Conservation (phyloP, 1,140 invertebrate species). For the Neuroterus valhalla region DNA sequence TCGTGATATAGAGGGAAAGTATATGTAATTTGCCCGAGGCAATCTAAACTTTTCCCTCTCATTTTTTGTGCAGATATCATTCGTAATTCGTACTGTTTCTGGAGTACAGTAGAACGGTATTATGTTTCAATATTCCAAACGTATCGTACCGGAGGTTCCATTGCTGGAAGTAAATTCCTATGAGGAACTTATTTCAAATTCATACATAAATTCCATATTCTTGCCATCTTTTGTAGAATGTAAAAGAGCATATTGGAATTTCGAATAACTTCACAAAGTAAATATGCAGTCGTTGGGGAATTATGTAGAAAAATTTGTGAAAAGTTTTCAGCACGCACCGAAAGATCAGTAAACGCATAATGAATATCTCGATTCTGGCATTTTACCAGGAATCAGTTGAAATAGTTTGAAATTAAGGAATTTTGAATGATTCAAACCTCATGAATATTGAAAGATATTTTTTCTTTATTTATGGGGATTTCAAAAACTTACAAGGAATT, state of each 20-base stretch:
- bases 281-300: neutral
- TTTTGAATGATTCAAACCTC: too few species aligned
- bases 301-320: neutral
- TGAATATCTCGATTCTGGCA: too few species aligned
- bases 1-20: neutral
- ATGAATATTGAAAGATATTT: too few species aligned
- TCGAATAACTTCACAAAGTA: constrained; percentile 20
- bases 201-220: constrained; percentile 29
- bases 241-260: constrained; percentile 12
- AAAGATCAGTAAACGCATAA: too few species aligned
- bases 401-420: too few species aligned
- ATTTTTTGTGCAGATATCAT: constrained; percentile 22
- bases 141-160: constrained; percentile 13
- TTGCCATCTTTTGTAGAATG: constrained; percentile 19
- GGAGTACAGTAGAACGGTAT: constrained; percentile 17
- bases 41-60: constrained; percentile 16
- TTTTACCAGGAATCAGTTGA: too few species aligned
- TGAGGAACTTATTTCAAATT: constrained; percentile 27
- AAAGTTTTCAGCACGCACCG: too few species aligned
- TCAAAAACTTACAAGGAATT: too few species aligned
- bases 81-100: constrained; percentile 30
- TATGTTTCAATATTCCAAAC: constrained; percentile 26
- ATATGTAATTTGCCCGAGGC: constrained; percentile 18
- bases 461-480: too few species aligned
- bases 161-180: constrained; percentile 24